A percentile compares a stretch with the other conserved stretches of the same genome.
Conservation (phyloP, 2,888 invertebrate species). For the Limnephilus marmoratus region DNA sequence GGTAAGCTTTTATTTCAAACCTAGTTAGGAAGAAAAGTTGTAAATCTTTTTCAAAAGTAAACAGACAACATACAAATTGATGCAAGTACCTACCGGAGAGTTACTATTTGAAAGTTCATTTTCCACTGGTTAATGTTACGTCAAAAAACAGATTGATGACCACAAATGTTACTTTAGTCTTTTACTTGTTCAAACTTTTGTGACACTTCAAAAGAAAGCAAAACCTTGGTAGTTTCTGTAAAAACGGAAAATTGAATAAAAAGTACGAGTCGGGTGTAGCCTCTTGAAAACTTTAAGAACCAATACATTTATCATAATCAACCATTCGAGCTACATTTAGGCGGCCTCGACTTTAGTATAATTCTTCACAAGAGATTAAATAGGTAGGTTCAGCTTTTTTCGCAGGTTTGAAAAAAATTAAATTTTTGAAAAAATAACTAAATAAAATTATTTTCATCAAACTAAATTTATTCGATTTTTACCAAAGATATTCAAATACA, state of each 20-base stretch:
- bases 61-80: neutral
- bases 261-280: neutral
- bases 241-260: slow-evolving; percentile 36
- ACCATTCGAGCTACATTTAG: neutral
- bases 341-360: neutral
- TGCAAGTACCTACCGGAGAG: neutral
- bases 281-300: slow-evolving; percentile 47
- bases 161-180: slow-evolving; percentile 19
- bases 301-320: slow-evolving; percentile 49
- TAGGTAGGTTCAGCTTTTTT: neutral
- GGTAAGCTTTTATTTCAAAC: no score
- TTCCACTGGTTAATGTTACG: neutral
- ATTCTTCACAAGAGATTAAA: neutral
- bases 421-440: neutral
- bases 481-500: no score
- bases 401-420: no score
- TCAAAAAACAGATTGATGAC: slow-evolving; percentile 31
- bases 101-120: neutral
- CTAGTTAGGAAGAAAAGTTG: no score
- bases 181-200: slow-evolving; percentile 28
- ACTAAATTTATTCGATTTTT: no score
- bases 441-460: neutral
- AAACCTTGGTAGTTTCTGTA: neutral
- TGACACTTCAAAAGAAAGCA: slow-evolving; percentile 6
- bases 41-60: neutral